Percentiles rank a stretch among this genome's conserved stretches.
phyloP scores from a whole-genome alignment of 2,888 invertebrate genomes.

The Ectemnius cavifrons region DNA sequence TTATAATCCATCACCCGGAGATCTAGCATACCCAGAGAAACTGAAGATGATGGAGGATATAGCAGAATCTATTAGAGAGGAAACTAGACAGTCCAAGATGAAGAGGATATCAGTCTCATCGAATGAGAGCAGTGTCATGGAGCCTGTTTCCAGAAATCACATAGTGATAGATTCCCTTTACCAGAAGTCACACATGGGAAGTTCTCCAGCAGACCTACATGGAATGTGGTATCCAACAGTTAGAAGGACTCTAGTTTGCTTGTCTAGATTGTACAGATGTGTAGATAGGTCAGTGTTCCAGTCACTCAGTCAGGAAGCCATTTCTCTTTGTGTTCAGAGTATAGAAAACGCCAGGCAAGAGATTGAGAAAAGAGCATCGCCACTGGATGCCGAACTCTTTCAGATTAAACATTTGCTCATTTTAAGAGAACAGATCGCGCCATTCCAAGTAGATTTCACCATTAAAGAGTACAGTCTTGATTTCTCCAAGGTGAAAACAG shows the following conservation, averaged over 20 bases:
- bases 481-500: slow-evolving; percentile 94
- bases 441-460: slow-evolving; percentile 96
- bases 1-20: slow-evolving; percentile 94
- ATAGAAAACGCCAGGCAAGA: slow-evolving; percentile 89
- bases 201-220: slow-evolving; percentile 96
- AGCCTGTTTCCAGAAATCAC: slow-evolving; percentile 68
- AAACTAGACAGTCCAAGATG: slow-evolving; percentile 69
- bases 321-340: slow-evolving; percentile 94
- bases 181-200: slow-evolving; percentile 76
- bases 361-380: slow-evolving; percentile 87
- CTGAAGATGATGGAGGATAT: slow-evolving; percentile 96
- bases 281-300: slow-evolving; percentile 97
- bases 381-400: slow-evolving; percentile 97
- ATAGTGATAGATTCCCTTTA: slow-evolving; percentile 70
- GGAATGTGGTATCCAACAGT: slow-evolving; percentile 99
- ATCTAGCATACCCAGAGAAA: slow-evolving; percentile 98
- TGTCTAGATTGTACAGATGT: slow-evolving; percentile 95
- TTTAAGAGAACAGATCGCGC: slow-evolving; percentile 97
- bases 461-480: slow-evolving; percentile 96
- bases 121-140: slow-evolving; percentile 60
- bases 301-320: slow-evolving; percentile 96
- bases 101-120: slow-evolving; percentile 73
- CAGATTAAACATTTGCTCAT: slow-evolving; percentile 98
- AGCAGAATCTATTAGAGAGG: slow-evolving; percentile 74
- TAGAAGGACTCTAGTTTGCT: slow-evolving; percentile 93